Evolutionary conservation across 1,140 invertebrate species (phyloP).

Genomic region (Penaeus vannamei): DNA sequence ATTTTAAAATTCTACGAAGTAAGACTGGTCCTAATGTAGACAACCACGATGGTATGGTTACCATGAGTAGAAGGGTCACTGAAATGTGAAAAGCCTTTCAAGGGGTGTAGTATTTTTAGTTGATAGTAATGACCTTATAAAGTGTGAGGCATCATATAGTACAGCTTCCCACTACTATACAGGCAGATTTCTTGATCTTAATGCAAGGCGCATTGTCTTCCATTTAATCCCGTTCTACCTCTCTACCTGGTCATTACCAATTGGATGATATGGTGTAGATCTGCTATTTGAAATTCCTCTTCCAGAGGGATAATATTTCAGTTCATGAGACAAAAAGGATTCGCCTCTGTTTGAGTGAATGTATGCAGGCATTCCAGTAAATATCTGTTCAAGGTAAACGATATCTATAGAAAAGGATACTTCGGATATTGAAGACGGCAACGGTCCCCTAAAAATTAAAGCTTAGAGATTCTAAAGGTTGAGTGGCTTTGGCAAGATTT

Average conservation of each 20-base stretch:
- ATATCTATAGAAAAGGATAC: no score
- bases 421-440: no score
- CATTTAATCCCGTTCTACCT: slow-evolving; percentile 42
- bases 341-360: no score
- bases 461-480: slow-evolving; percentile 29
- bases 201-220: slow-evolving; percentile 17
- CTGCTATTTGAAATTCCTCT: no score
- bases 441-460: slow-evolving; percentile 50
- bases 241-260: not conserved
- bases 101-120: slow-evolving; percentile 62
- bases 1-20: no score
- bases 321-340: no score
- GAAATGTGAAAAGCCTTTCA: slow-evolving; percentile 52
- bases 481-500: slow-evolving; percentile 41
- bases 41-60: slow-evolving; percentile 20
- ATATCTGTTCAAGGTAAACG: no score
- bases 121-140: slow-evolving; percentile 47
- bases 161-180: slow-evolving; percentile 5
- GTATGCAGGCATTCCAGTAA: no score
- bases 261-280: no score
- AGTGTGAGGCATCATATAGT: slow-evolving; percentile 38
- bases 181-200: not conserved
- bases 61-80: slow-evolving; percentile 25
- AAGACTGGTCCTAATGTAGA: no score
- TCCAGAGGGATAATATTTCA: no score